phyloP scores from a whole-genome alignment of 2,888 invertebrate genomes.

The Oscheius sp. region DNA sequence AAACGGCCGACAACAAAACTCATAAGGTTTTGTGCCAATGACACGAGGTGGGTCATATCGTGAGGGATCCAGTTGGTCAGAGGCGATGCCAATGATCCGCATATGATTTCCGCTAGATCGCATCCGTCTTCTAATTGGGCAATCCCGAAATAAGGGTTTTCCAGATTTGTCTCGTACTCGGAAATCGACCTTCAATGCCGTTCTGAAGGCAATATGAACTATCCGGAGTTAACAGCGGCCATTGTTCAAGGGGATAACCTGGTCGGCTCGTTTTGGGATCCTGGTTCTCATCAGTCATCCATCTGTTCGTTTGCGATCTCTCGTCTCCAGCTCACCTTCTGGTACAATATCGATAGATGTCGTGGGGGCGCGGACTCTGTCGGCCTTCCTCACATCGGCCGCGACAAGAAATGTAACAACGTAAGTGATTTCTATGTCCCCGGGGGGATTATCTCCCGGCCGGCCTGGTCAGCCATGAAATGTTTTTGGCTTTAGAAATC shows the following conservation, averaged over 20 bases:
- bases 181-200: slow-evolving; percentile 76
- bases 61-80: not conserved
- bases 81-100: slow-evolving; percentile 16
- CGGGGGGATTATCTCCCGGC: slow-evolving; percentile 2
- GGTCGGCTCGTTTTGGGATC: slow-evolving; percentile 50
- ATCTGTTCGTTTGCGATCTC: slow-evolving; percentile 75
- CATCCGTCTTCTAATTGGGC: slow-evolving; percentile 30
- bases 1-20: slow-evolving; percentile 66
- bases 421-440: slow-evolving; percentile 55
- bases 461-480: slow-evolving; percentile 20
- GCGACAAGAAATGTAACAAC: slow-evolving; percentile 71
- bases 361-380: slow-evolving; percentile 74
- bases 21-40: slow-evolving; percentile 74
- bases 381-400: slow-evolving; percentile 74
- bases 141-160: slow-evolving; percentile 31
- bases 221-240: slow-evolving; percentile 73
- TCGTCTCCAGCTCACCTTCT: slow-evolving; percentile 73
- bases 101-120: slow-evolving; percentile 36
- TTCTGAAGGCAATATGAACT: slow-evolving; percentile 73
- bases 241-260: slow-evolving; percentile 40
- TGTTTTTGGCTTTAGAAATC: slow-evolving; percentile 62
- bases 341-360: slow-evolving; percentile 75
- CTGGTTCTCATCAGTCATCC: slow-evolving; percentile 61
- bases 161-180: slow-evolving; percentile 74
- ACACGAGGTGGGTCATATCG: slow-evolving; percentile 66